These are phyloP conservation scores for Apamea crenata DNA, from an alignment of 2,888 invertebrate genomes.

Conservation along the genomic window DNA sequence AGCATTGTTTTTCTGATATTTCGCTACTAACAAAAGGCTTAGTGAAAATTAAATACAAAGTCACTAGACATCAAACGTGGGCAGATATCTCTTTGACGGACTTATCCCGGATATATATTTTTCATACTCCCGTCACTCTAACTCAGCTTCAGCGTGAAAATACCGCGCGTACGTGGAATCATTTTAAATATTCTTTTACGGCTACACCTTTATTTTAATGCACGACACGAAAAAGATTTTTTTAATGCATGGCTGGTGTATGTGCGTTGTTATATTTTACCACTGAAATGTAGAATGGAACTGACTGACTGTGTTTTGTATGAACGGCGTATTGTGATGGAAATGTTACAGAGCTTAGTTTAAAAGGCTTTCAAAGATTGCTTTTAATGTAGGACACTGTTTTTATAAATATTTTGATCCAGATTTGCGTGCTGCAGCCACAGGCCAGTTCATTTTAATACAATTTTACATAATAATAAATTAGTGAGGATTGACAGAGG, in stretches of 20 bases:
- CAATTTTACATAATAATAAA: neutral
- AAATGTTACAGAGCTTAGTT: conserved; percentile 16
- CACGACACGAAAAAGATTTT: conserved; percentile 36
- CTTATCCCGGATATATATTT: conserved; percentile 12
- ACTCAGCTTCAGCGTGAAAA: conserved; percentile 6
- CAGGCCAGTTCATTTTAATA: neutral
- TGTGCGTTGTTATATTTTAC: conserved; percentile 23
- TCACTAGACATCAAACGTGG: neutral
- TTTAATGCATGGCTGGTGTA: conserved; percentile 46
- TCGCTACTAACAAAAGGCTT: neutral
- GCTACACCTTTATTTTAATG: conserved; percentile 31
- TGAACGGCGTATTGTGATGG: conserved; percentile 12
- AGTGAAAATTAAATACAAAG: neutral
- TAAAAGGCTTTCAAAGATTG: conserved; percentile 18
- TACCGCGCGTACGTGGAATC: conserved; percentile 2
- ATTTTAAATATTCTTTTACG: conserved; percentile 47
- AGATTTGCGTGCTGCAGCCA: neutral
- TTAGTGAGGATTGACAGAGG: neutral
- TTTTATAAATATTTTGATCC: neutral
- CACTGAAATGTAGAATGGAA: conserved; percentile 24
- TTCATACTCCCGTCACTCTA: conserved; percentile 3
- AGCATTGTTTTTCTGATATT: neutral
- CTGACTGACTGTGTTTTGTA: conserved; percentile 11
- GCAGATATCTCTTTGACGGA: neutral
- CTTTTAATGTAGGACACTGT: neutral